Base-by-base conservation (phyloP, 2,888 invertebrate genomes). In the Caprella mutica region DNA sequence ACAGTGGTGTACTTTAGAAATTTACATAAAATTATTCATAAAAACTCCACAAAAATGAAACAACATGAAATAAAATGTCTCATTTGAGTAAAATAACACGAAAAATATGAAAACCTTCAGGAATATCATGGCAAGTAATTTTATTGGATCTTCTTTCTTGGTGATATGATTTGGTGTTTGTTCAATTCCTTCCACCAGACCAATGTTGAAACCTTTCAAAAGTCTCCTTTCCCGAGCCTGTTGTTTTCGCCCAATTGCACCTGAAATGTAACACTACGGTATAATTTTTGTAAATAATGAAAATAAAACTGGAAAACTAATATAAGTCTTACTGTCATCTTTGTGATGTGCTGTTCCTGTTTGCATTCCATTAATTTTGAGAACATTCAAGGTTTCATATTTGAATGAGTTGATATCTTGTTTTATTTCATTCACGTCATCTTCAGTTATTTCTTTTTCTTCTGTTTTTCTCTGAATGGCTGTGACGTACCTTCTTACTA, bases 401-500 rank as follows among this genome's bases (percentile, higher is more conserved):
- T 92, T 79, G 66, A 96, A 79, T 4, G 91, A 86, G n/a, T 91
- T 92, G 65, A 96, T 92, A 71, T 96, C 96, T 70, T 96, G 94
- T 68, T 96, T 81, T 69, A 96, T 90, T 77, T 97, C 97, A 81
- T 93, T 93, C 65, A 97, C 88, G 73, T 97, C 96, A 73, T 97
- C 97, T 71, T 96, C 96, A 0, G 90, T 92, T 24, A 96, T 87
- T 8, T 90, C 89, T 61, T 84, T 86, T 55, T 91, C 89, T 71
- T 94, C 92, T 51, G 89, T 80, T 66, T 87, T 89, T 43, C 86
- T 76, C 72, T 90, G 90, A 71, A 89, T 89, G 0, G 86, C 83
- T 0, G 87, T 90, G 17, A 96, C 85, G 76, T 92, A 96, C 8
- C 96, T 80, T 54, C 91, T 81, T 24, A 96, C 85, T 61, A 96